phyloP scores from a whole-genome alignment of 2,797 vertebrate genomes.

The Sebastes vulpes region DNA sequence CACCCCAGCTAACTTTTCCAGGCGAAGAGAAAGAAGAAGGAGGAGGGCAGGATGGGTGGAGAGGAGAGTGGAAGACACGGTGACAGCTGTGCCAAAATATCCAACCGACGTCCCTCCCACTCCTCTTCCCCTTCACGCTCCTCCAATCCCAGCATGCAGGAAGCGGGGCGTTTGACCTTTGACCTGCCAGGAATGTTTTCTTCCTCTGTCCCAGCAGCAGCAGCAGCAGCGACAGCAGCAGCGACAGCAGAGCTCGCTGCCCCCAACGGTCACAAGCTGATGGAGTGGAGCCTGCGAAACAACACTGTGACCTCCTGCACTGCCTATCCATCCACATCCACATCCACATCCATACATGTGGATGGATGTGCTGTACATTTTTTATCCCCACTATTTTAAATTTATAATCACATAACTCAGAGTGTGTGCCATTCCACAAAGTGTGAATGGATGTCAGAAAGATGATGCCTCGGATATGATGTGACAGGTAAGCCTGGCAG shows the following conservation, averaged over 20 bases:
- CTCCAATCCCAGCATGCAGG: constrained; percentile 64
- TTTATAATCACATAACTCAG: constrained; percentile 21
- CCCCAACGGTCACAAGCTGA: constrained; percentile 37
- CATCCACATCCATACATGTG: no score
- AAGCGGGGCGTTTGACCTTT: constrained; percentile 71
- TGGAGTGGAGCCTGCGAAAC: constrained; percentile 43
- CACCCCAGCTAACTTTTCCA: not conserved
- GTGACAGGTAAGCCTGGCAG: constrained; percentile 36
- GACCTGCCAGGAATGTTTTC: constrained; percentile 72
- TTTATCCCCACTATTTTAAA: not conserved
- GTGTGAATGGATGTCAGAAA: constrained; percentile 31
- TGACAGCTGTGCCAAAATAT: constrained; percentile 41
- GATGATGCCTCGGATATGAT: constrained; percentile 26
- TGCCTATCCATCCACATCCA: constrained; percentile 9
- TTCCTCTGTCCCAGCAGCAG: constrained; percentile 41
- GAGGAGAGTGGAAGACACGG: constrained; percentile 7
- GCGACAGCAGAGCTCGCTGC: not conserved
- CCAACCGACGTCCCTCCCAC: constrained; percentile 3
- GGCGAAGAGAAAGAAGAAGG: not conserved
- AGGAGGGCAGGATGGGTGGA: constrained; percentile 24
- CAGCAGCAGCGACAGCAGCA: not conserved
- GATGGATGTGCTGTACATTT: not conserved
- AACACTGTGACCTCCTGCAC: constrained; percentile 20
- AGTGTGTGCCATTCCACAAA: constrained; percentile 7
- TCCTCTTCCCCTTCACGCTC: constrained; percentile 27